Evolutionary conservation across 2,797 vertebrate species (phyloP), one percentile per base, ranked within the genome.

Genomic region (Tangara arthus): DNA sequence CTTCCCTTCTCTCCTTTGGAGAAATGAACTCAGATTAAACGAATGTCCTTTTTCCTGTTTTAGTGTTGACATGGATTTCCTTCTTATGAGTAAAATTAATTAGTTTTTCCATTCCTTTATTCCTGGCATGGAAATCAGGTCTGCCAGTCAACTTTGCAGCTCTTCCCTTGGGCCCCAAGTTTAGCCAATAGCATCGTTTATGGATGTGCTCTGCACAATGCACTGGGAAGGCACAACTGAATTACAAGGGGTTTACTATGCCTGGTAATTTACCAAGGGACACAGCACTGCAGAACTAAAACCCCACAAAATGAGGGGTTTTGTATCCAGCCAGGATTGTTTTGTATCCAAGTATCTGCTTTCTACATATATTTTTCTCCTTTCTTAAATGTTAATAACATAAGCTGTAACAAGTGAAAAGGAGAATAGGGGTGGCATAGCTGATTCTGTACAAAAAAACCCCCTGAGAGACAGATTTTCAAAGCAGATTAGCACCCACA

Each of bases 21-120:
- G 97, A 98, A 98, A 97, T 97, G 95, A 97, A 94, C 94, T 96
- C 83, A 32, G 92, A 97, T 97, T 96, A 97, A 97, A 97, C 32
- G 30, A 97, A 97, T 92, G 95, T 89, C 92, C 86, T 65, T 95
- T 97, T 96, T 89, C 92, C 95, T 96, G 90, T 94, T 97, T 97
- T 97, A 95, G 68, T 63, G 30, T 96, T 97, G 96, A 97, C 87
- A 88, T 75, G 95, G 85, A 91, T 97, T 97, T 96, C 88, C 94
- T 96, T 95, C 96, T 96, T 96, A 96, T 92, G 85, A 95, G 82
- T 81, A 90, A 97, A 97, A 97, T 96, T 97, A 96, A 96, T 97
- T 97, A 75, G 75, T 94, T 96, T 96, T 81, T 87, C 68, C 71
- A 37, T 85, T 88, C 60, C n/a, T 91, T 49, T 64, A 37, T 75